Evolutionary conservation across 2,113 vertebrate species (phyloP), one percentile per base, ranked within the genome.

Genomic region (Sinosuthora webbiana): DNA sequence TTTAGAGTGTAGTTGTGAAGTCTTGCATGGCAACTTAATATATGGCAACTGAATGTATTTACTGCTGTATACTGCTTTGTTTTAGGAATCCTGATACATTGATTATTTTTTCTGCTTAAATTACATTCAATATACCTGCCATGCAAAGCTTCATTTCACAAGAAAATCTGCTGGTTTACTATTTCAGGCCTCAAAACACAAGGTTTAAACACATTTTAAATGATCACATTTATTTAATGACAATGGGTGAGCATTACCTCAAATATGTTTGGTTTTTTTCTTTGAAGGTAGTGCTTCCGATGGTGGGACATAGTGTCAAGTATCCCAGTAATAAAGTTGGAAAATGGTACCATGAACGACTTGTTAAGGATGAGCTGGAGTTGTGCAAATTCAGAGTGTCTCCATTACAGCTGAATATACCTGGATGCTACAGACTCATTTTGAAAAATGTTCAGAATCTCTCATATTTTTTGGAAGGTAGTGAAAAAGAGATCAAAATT

Each of bases 401-500:
- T 77, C 7, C 97, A 4, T 98, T 99, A 57, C 99, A 99, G 82
- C 96, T 99, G 65, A 99, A 99, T 59, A 82, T 99, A 67, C 99
- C 99, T 5, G 99, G 99, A 57, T 99, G 99, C 97, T 99, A 99
- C 94, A 98, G 99, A 92, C 98, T 97, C 63, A 96, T 99, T 84
- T 88, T 99, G 97, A 99, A 99, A 70, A 95, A 94, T 33, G 98
- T 99, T 21, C 97, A 82, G 71, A 98, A 99, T 87, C 84, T 99
- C 35, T 97, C 96, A 13, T 98, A 98, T 95, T 97, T 99, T 49
- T 96, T 93, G 57, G 85, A 96, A 76, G 79, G 45, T 20, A 37
- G 24, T 62, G 87, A 87, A 90, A 37, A 57, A 39, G 75, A 69
- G 63, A 57, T 45, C 19, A 53, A 49, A 90, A 91, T 11, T 21